phyloP scores from a whole-genome alignment of 2,113 vertebrate genomes.

The Cephalopholis sonnerati region DNA sequence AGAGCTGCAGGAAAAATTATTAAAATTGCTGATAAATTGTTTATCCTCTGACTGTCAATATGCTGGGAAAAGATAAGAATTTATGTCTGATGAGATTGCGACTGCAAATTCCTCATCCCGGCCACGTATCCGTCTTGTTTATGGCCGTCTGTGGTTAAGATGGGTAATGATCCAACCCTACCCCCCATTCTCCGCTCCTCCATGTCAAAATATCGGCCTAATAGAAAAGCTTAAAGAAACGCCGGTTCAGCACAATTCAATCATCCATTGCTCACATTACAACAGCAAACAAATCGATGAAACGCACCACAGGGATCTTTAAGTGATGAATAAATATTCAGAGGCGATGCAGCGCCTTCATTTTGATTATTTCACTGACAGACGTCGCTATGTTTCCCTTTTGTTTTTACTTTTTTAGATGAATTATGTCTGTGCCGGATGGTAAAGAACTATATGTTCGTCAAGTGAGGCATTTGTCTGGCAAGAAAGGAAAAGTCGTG shows the following conservation, averaged over 20 bases:
- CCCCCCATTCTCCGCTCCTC: conserved; percentile 28
- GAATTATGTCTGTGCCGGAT: conserved; percentile 35
- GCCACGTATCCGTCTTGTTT: conserved; percentile 64
- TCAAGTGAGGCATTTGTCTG: conserved; percentile 36
- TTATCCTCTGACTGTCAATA: conserved; percentile 65
- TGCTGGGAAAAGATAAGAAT: conserved; percentile 58
- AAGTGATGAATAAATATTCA: conserved; percentile 63
- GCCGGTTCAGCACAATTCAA: conserved; percentile 68
- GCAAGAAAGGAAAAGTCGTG: conserved; percentile 7
- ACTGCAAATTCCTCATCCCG: conserved; percentile 60
- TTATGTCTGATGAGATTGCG: conserved; percentile 62
- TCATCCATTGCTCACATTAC: conserved; percentile 59
- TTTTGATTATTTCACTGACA: conserved; percentile 41
- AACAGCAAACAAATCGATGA: conserved; percentile 73
- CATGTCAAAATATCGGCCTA: conserved; percentile 57
- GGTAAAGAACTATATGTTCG: conserved; percentile 28
- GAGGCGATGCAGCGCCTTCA: not conserved
- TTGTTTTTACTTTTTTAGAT: not conserved
- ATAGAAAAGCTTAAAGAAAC: conserved; percentile 55
- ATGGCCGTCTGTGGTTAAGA: conserved; percentile 63
- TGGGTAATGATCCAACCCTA: conserved; percentile 58
- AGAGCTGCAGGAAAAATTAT: conserved; percentile 38
- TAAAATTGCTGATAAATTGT: conserved; percentile 62
- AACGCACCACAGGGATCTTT: conserved; percentile 57
- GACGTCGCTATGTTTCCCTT: not conserved